A percentile compares a stretch with the other conserved stretches of the same genome.
Evolutionary conservation across 2,888 invertebrate genomes (phyloP).

Genomic region (Acanthosepion pharaonis): DNA sequence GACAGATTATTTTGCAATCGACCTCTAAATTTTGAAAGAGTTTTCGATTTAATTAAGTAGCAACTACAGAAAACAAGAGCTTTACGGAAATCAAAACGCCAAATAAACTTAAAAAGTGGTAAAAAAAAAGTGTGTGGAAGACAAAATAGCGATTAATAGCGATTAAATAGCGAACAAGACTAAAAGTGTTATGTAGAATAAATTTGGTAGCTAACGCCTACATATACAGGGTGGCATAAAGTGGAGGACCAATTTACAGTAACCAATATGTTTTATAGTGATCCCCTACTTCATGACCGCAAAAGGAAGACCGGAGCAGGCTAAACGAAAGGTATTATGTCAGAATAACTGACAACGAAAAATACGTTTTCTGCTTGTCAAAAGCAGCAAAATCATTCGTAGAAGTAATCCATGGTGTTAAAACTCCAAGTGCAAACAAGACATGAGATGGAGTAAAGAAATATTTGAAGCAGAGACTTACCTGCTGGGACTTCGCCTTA

Average conservation of each 20-base stretch:
- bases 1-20: neutral
- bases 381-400: neutral
- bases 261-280: neutral
- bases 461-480: constrained; percentile 50
- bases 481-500: constrained; percentile 61
- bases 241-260: neutral
- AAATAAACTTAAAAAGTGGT: neutral
- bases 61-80: neutral
- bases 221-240: neutral
- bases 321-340: neutral
- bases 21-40: neutral
- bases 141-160: neutral
- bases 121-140: neutral
- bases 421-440: neutral
- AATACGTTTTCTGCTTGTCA: too few relatives aligned
- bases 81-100: neutral
- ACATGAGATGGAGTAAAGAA: neutral
- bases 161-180: neutral
- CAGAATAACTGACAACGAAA: neutral
- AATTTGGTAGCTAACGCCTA: constrained; percentile 17
- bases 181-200: neutral
- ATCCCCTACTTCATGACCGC: neutral
- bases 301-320: neutral
- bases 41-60: neutral
- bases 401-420: constrained; percentile 21